These are phyloP conservation scores for Ennomos fuscantarius DNA, from an alignment of 2,888 invertebrate species.

Conservation along the genomic window DNA sequence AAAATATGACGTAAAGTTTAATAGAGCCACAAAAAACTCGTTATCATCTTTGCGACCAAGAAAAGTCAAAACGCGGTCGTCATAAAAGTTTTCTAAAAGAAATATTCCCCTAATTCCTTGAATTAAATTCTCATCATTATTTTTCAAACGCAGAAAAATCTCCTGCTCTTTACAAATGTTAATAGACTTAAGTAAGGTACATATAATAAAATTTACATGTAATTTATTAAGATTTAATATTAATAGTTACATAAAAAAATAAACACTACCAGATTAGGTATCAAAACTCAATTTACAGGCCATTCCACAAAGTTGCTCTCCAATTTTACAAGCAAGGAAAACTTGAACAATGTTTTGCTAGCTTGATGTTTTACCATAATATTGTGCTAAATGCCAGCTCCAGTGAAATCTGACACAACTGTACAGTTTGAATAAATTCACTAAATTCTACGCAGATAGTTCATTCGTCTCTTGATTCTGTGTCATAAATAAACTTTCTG, in stretches of 20 bases:
- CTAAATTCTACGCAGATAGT: slow-evolving; percentile 56
- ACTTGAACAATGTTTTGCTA: slow-evolving; percentile 72
- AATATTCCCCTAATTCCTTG: too few species aligned
- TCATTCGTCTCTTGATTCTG: slow-evolving; percentile 52
- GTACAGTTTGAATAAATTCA: slow-evolving; percentile 69
- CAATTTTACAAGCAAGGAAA: slow-evolving; percentile 54
- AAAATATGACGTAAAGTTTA: too few species aligned
- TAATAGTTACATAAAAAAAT: slow-evolving; percentile 14
- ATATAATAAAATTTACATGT: background rate
- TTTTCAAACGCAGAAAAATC: too few species aligned
- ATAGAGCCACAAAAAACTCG: too few species aligned
- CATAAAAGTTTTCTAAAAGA: too few species aligned
- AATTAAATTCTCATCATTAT: too few species aligned
- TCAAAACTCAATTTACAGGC: too few species aligned
- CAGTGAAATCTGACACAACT: slow-evolving; percentile 71
- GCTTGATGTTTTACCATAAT: slow-evolving; percentile 74
- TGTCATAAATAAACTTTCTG: slow-evolving; percentile 11
- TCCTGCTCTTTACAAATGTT: too few species aligned
- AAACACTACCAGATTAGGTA: too few species aligned
- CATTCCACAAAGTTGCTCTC: slow-evolving; percentile 40
- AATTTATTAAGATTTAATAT: slow-evolving; percentile 3
- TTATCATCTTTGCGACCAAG: too few species aligned
- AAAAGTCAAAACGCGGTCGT: too few species aligned
- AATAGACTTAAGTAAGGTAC: too few species aligned
- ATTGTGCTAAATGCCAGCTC: slow-evolving; percentile 72